Evolutionary conservation across 2,888 invertebrate genomes (phyloP), one percentile per base, ranked within the genome.

Genomic region (Ischnus inquisitorius): DNA sequence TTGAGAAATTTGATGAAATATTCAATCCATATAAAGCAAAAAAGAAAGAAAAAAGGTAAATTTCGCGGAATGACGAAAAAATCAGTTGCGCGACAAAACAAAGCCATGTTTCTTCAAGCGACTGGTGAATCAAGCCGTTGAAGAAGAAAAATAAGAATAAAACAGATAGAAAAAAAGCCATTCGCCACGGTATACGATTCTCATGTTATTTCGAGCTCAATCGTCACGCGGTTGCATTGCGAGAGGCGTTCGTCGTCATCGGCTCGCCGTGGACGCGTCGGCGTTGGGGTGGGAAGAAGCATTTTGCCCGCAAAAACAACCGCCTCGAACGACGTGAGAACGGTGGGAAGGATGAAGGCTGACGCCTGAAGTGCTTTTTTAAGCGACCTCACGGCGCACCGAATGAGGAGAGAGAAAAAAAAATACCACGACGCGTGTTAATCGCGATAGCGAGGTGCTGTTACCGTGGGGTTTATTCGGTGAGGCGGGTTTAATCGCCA

Each of bases 341-440:
- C 71, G 71, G 79, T 79, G 79, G 79, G 71, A 79, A 79, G 71
- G 71, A 79, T 65, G 41, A 54, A 43, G 79, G 28, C 62, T 81
- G 75, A 51, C 64, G 76, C 62, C 34, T 34, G 43, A 69, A 76
- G 69, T 76, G 75, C 75, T 81, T 81, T 81, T 81, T 76, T 65
- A 75, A 81, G 75, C 64, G 51, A 76, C 62, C 14, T 25, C 62
- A 48, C 74, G 64, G 43, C 51, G 28, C 69, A 69, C 69, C 75
- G 28, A 43, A 46, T 28, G 19, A 74, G 74, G 76, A 51, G 74
- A 46, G 76, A 51, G 28, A 41, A 28, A 64, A 28, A 64, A 76
- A 69, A 69, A 81, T 22, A 25, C 60, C 75, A 34, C 6, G 43
- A 75, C 69, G 54, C 81, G 54, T 46, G 64, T 81, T 81, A 64